Conservation (phyloP, 2,888 invertebrate species). For the Ormyrus labotus region DNA sequence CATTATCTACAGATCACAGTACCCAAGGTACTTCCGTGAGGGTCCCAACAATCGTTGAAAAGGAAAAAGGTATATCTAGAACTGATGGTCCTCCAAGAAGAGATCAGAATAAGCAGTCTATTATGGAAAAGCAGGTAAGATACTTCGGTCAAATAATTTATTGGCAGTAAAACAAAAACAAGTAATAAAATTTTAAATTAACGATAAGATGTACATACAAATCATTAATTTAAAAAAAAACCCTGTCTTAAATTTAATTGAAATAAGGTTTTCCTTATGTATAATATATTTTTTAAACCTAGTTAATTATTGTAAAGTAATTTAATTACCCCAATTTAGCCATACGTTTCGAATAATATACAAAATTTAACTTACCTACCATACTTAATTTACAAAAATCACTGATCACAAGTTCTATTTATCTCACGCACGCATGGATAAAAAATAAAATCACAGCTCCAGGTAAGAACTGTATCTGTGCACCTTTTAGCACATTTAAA, state of each 20-base stretch:
- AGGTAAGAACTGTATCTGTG: conserved; percentile 54
- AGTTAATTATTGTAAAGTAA: neutral
- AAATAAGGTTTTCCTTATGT: no score
- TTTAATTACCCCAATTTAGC: conserved; percentile 1
- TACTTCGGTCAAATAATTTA: neutral
- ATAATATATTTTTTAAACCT: no score
- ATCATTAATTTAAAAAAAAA: neutral
- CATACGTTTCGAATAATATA: neutral
- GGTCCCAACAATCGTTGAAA: conserved; percentile 68
- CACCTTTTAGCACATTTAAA: neutral
- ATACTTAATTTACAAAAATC: conserved; percentile 38
- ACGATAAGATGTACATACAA: neutral
- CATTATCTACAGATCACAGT: conserved; percentile 41
- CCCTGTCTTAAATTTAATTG: no score
- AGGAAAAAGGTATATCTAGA: conserved; percentile 72
- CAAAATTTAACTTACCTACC: neutral
- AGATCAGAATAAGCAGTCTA: conserved; percentile 77
- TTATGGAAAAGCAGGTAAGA: conserved; percentile 91
- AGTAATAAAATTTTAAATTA: neutral
- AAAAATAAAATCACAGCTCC: conserved; percentile 57
- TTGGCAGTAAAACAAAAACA: neutral
- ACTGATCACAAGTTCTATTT: conserved; percentile 50
- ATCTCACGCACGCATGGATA: conserved; percentile 47
- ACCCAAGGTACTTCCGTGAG: conserved; percentile 65
- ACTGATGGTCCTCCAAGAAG: conserved; percentile 73